These are phyloP conservation scores for Papilio demoleus DNA, from an alignment of 2,888 invertebrate genomes.

Conservation along the genomic window DNA sequence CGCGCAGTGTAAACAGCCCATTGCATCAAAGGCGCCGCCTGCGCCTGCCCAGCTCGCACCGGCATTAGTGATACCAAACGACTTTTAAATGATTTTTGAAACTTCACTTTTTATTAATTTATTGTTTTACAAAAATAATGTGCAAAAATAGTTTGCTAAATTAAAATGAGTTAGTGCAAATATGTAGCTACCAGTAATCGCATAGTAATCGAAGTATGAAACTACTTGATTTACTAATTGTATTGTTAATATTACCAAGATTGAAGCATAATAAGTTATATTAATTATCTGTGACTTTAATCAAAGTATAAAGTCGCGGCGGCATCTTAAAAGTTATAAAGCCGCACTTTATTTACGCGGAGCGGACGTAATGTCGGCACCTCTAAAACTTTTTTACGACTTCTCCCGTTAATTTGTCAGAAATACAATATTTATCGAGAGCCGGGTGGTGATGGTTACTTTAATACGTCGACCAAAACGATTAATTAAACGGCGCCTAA, in stretches of 20 bases:
- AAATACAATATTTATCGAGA: slow-evolving; percentile 77
- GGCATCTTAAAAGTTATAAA: slow-evolving; percentile 16
- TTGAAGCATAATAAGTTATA: no score
- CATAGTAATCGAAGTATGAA: no score
- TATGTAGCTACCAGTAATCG: no score
- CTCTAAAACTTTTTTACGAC: slow-evolving; percentile 54
- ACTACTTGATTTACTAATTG: no score
- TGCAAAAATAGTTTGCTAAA: neutral
- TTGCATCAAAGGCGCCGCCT: slow-evolving; percentile 75
- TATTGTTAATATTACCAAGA: no score
- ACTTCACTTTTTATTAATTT: neutral
- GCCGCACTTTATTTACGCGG: slow-evolving; percentile 47
- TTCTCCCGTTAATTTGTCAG: slow-evolving; percentile 75
- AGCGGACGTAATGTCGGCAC: slow-evolving; percentile 48
- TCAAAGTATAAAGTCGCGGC: neutral
- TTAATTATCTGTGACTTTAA: no score
- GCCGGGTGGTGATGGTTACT: slow-evolving; percentile 65
- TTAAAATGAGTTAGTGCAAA: no score
- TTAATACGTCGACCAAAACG: slow-evolving; percentile 71
- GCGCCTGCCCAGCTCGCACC: slow-evolving; percentile 32
- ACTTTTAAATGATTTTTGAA: slow-evolving; percentile 10
- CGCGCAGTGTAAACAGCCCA: slow-evolving; percentile 80
- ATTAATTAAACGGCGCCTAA: slow-evolving; percentile 78
- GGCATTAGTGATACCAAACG: slow-evolving; percentile 17
- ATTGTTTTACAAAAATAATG: neutral